Conservation (phyloP, 2,888 invertebrate genomes). For the Ophraella communa region DNA sequence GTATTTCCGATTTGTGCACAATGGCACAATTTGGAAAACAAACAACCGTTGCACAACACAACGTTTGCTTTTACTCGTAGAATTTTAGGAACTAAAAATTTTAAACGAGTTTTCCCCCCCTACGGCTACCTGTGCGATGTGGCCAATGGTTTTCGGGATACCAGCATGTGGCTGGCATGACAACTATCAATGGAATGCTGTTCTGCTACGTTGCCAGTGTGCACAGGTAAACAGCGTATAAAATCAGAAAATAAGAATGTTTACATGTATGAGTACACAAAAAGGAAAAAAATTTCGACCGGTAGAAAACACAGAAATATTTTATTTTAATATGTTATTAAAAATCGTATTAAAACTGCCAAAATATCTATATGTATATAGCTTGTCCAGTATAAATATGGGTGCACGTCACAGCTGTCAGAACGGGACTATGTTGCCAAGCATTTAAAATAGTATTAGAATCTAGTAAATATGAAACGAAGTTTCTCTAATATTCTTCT, state of each 20-base stretch:
- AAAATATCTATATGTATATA: no score
- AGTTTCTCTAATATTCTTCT: no score
- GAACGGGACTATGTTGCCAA: no score
- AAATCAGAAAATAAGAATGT: not conserved
- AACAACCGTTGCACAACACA: slow-evolving; percentile 36
- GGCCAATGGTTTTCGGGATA: slow-evolving; percentile 42
- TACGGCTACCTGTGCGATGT: slow-evolving; percentile 50
- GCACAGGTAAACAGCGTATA: slow-evolving; percentile 7
- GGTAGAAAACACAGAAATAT: no score
- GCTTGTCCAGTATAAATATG: no score
- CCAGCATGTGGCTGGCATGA: slow-evolving; percentile 44
- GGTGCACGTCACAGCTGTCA: no score
- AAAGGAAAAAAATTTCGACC: no score
- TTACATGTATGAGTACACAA: not conserved
- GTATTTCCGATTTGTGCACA: slow-evolving; percentile 22
- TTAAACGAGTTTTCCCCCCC: slow-evolving; percentile 59
- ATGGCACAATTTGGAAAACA: slow-evolving; percentile 40
- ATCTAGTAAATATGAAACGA: no score
- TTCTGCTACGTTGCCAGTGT: slow-evolving; percentile 33
- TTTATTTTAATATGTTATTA: no score
- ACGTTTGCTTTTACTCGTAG: slow-evolving; percentile 52
- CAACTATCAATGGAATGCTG: slow-evolving; percentile 52
- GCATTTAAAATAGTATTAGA: no score
- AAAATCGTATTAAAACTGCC: no score
- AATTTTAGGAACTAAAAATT: slow-evolving; percentile 60